A percentile compares a stretch with the other conserved stretches of the same genome.
Conservation (phyloP, 2,797 vertebrate genomes). For the Chloroceryle inda region DNA sequence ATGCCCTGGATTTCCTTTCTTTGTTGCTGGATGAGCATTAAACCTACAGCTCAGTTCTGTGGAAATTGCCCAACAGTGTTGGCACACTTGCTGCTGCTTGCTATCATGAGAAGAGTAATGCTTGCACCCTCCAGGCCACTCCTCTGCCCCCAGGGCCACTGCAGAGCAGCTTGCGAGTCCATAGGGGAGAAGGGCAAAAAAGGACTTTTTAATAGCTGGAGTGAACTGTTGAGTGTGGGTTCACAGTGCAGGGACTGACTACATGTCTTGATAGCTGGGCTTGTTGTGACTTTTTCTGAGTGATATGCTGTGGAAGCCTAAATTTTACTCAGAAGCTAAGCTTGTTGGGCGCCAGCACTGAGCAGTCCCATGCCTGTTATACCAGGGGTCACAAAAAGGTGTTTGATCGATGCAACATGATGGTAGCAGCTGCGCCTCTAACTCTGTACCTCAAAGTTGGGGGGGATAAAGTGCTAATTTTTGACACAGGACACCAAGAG, state of each 20-base stretch:
- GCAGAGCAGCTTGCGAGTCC: neutral
- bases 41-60: neutral
- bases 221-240: neutral
- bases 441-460: rapidly evolving
- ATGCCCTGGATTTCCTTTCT: neutral
- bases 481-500: neutral
- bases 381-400: neutral
- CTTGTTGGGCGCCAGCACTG: too few species aligned
- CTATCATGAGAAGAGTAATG: neutral
- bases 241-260: neutral
- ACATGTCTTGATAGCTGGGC: neutral
- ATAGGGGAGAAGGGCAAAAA: neutral
- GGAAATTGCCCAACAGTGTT: neutral
- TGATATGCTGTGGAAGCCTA: neutral
- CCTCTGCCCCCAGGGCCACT: neutral
- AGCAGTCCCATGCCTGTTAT: neutral
- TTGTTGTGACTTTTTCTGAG: neutral
- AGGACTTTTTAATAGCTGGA: neutral
- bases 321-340: neutral
- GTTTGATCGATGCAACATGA: neutral
- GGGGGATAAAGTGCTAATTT: neutral
- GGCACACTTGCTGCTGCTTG: neutral
- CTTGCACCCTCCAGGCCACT: neutral
- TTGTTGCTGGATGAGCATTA: neutral
- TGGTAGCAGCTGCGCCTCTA: neutral